Percentiles rank a stretch among this genome's conserved stretches.
These are phyloP conservation scores for Altica lythri DNA, from an alignment of 2,888 invertebrate species.

Conservation along the genomic window DNA sequence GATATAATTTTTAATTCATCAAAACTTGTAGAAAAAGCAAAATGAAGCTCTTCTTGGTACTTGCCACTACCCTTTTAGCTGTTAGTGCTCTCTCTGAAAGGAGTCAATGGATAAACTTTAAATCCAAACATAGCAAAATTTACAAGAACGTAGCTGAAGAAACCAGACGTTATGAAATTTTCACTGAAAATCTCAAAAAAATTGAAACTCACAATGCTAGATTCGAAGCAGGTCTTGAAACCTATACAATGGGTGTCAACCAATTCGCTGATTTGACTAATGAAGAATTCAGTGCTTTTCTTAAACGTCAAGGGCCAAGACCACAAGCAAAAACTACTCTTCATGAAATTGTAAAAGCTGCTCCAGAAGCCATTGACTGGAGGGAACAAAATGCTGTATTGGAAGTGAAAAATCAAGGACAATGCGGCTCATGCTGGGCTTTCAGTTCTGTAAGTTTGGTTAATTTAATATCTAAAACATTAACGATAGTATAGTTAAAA, in stretches of 20 bases:
- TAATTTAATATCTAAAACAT: not conserved
- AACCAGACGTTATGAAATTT: slow-evolving; percentile 4
- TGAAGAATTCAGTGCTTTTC: slow-evolving; percentile 9
- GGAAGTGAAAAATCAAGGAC: slow-evolving; percentile 70
- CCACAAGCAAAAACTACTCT: not conserved
- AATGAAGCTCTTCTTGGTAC: no score
- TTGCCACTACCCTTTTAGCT: no score
- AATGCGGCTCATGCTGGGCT: slow-evolving; percentile 88
- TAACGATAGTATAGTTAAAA: not conserved
- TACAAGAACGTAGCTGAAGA: slow-evolving; percentile 3
- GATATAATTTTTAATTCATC: no score
- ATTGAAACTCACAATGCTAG: slow-evolving; percentile 14
- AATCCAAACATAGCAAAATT: no score
- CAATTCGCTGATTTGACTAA: slow-evolving; percentile 13
- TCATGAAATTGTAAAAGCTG: slow-evolving; percentile 1
- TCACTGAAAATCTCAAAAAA: slow-evolving; percentile 11
- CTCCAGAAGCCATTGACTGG: slow-evolving; percentile 53
- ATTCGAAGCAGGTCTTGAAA: slow-evolving; percentile 8
- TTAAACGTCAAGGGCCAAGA: not conserved
- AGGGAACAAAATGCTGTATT: slow-evolving; percentile 68
- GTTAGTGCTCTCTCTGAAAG: no score
- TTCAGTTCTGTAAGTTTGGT: slow-evolving; percentile 56
- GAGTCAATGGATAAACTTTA: no score
- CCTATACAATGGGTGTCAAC: slow-evolving; percentile 9
- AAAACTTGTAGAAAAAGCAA: no score